phyloP scores from a whole-genome alignment of 2,113 vertebrate genomes.

The Dromaius novaehollandiae region DNA sequence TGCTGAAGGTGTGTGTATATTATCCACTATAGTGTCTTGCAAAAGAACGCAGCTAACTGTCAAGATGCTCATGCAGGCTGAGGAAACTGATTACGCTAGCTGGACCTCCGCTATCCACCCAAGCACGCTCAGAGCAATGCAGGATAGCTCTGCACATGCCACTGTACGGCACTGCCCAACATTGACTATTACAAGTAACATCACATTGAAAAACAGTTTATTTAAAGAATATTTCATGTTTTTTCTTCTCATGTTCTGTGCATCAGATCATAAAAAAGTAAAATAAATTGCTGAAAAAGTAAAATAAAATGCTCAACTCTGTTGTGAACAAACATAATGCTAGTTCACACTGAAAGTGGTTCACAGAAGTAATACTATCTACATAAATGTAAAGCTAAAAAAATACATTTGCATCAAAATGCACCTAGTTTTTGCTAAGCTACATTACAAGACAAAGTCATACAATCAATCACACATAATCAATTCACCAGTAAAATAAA shows the following conservation, averaged over 20 bases:
- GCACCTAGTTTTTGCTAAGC: background rate
- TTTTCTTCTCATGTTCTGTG: background rate
- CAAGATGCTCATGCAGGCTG: background rate
- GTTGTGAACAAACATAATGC: background rate
- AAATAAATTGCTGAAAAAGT: background rate
- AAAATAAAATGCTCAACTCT: background rate
- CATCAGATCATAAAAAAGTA: background rate
- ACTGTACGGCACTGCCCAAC: background rate
- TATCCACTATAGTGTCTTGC: background rate
- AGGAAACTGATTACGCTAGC: background rate
- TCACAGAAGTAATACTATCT: background rate
- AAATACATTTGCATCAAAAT: background rate
- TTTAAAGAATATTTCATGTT: background rate
- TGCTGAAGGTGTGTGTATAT: background rate
- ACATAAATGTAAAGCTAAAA: background rate
- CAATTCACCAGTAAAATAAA: background rate
- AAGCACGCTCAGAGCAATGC: background rate
- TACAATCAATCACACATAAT: background rate
- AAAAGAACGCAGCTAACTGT: background rate
- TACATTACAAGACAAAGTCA: background rate
- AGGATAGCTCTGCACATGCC: background rate
- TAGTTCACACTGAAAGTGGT: background rate
- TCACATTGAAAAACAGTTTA: background rate
- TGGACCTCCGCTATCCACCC: background rate
- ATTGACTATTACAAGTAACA: background rate